These are phyloP conservation scores for Troides helena DNA, from an alignment of 2,888 invertebrate genomes.

Conservation along the genomic window DNA sequence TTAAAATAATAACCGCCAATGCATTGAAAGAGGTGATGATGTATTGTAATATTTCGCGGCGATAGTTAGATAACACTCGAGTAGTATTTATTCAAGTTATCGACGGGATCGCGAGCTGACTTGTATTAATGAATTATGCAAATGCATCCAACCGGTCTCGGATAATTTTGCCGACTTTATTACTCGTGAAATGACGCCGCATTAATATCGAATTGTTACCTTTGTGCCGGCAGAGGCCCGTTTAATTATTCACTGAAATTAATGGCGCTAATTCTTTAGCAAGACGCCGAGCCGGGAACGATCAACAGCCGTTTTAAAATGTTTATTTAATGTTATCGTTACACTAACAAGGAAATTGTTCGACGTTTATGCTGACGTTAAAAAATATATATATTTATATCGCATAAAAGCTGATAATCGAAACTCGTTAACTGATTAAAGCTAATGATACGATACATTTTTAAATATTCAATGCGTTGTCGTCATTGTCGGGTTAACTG, in stretches of 20 bases:
- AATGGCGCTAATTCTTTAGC: slow-evolving; percentile 40
- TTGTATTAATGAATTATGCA: slow-evolving; percentile 75
- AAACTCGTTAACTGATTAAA: not conserved
- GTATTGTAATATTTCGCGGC: slow-evolving; percentile 8
- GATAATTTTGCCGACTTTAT: slow-evolving; percentile 55
- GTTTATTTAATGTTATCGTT: slow-evolving; percentile 25
- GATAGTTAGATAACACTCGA: slow-evolving; percentile 24
- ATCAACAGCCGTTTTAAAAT: slow-evolving; percentile 35
- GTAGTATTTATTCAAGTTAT: slow-evolving; percentile 57
- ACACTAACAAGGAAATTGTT: slow-evolving; percentile 17
- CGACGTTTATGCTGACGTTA: not conserved
- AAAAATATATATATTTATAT: not conserved
- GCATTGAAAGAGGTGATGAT: not conserved
- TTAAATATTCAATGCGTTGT: not conserved
- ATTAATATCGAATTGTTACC: slow-evolving; percentile 52
- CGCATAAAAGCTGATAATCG: not conserved
- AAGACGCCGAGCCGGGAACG: slow-evolving; percentile 34
- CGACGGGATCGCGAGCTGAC: slow-evolving; percentile 65
- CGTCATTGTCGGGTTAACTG: not conserved
- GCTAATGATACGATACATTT: not conserved
- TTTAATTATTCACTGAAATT: slow-evolving; percentile 39
- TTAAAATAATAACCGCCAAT: not conserved
- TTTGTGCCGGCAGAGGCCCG: slow-evolving; percentile 41
- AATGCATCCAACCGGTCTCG: slow-evolving; percentile 54
- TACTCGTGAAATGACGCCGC: slow-evolving; percentile 55